phyloP scores from a whole-genome alignment of 2,888 invertebrate genomes.

The Phymatocera aterrima region DNA sequence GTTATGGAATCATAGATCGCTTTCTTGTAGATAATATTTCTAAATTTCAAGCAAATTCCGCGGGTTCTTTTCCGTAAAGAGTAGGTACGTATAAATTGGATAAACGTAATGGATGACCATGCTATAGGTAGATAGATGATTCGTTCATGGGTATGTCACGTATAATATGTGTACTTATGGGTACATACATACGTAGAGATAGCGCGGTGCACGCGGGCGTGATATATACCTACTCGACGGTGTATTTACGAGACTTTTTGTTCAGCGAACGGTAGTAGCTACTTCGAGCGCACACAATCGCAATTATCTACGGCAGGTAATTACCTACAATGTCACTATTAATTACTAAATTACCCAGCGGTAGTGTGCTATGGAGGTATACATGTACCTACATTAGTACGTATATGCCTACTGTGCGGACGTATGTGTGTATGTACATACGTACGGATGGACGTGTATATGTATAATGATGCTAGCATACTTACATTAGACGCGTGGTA shows the following conservation, averaged over 20 bases:
- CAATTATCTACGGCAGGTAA: constrained; percentile 68
- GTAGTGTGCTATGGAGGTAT: constrained; percentile 19
- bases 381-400: neutral
- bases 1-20: no score
- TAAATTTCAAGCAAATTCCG: no score
- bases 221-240: constrained; percentile 18
- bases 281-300: constrained; percentile 58
- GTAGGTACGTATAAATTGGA: neutral
- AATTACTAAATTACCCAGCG: constrained; percentile 68
- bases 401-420: no score
- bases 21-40: no score
- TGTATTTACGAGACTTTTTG: constrained; percentile 25
- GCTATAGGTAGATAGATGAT: neutral
- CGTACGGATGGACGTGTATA: neutral
- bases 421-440: neutral
- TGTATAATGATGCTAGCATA: no score
- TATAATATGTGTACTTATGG: neutral
- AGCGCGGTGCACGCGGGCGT: constrained; percentile 35
- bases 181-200: constrained; percentile 31
- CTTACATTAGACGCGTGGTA: neutral
- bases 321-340: constrained; percentile 70
- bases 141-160: neutral
- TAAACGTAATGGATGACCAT: no score
- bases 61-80: no score
- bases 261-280: constrained; percentile 18